phyloP scores from a whole-genome alignment of 2,888 invertebrate genomes.

The Cryptus armator region DNA sequence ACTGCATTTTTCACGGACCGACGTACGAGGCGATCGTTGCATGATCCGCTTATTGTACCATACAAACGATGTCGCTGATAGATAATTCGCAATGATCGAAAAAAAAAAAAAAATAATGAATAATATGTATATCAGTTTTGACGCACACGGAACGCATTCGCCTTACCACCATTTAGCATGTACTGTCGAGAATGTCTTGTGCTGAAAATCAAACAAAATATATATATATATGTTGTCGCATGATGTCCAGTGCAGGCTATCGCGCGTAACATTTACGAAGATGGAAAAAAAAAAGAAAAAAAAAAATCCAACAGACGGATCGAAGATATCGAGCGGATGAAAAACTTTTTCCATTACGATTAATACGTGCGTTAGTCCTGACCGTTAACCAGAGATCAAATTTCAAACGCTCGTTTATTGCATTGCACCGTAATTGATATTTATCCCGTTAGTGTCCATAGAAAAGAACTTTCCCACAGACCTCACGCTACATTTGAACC shows the following conservation, averaged over 20 bases:
- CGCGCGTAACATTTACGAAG: slow-evolving; percentile 48
- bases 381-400: slow-evolving; percentile 26
- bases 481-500: slow-evolving; percentile 17
- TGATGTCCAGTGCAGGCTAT: slow-evolving; percentile 59
- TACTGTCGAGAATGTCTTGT: slow-evolving; percentile 62
- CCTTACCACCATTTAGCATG: slow-evolving; percentile 58
- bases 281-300: slow-evolving; percentile 15
- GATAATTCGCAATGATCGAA: slow-evolving; percentile 52
- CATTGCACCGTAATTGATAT: slow-evolving; percentile 50
- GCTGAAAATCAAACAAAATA: neutral
- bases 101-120: slow-evolving; percentile 1
- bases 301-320: slow-evolving; percentile 25
- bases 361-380: slow-evolving; percentile 64
- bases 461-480: slow-evolving; percentile 27
- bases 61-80: slow-evolving; percentile 67
- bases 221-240: slow-evolving; percentile 57
- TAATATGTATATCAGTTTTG: neutral
- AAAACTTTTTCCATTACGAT: slow-evolving; percentile 26
- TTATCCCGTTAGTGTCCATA: slow-evolving; percentile 27
- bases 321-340: slow-evolving; percentile 24
- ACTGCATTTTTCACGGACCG: slow-evolving; percentile 68
- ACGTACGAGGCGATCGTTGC: slow-evolving; percentile 76
- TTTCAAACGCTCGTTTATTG: slow-evolving; percentile 44
- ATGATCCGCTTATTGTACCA: slow-evolving; percentile 73
- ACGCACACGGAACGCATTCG: slow-evolving; percentile 51